Conservation (phyloP, 1,140 invertebrate species). For the Chrysoperla carnea region DNA sequence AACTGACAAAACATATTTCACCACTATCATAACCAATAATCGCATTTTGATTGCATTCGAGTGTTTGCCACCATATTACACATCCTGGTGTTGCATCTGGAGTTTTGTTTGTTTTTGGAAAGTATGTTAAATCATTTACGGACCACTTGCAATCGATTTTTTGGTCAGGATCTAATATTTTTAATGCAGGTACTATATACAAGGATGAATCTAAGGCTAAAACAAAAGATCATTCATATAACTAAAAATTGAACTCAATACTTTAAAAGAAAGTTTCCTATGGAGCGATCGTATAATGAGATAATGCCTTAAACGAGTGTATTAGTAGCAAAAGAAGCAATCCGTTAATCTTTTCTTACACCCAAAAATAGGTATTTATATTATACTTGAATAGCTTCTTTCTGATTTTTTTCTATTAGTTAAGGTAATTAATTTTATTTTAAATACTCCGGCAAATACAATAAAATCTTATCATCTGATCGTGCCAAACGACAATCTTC, state of each 20-base stretch:
- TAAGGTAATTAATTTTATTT: not conserved
- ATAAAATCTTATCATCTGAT: too few relatives aligned
- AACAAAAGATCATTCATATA: slow-evolving; percentile 5
- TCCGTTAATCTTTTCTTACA: too few relatives aligned
- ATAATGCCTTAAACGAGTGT: not conserved
- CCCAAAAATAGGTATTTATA: too few relatives aligned
- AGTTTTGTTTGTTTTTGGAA: slow-evolving; percentile 25
- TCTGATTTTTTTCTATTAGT: not conserved
- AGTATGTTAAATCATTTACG: slow-evolving; percentile 29
- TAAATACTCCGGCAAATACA: too few relatives aligned
- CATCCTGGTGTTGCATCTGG: slow-evolving; percentile 33
- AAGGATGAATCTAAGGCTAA: slow-evolving; percentile 31
- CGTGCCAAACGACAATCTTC: slow-evolving; percentile 7
- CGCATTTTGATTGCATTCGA: slow-evolving; percentile 38
- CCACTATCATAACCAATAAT: slow-evolving; percentile 55
- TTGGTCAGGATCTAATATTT: slow-evolving; percentile 31
- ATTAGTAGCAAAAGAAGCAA: too few relatives aligned
- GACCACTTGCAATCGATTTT: slow-evolving; percentile 38
- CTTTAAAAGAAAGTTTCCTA: slow-evolving; percentile 13
- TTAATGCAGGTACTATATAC: slow-evolving; percentile 39
- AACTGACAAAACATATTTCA: slow-evolving; percentile 48
- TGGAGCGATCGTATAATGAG: slow-evolving; percentile 18
- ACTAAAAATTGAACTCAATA: too few relatives aligned
- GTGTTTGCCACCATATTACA: slow-evolving; percentile 54
- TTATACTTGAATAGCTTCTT: too few relatives aligned